Base-by-base conservation (phyloP, 1,140 invertebrate genomes). In the Trichoplusia ni region DNA sequence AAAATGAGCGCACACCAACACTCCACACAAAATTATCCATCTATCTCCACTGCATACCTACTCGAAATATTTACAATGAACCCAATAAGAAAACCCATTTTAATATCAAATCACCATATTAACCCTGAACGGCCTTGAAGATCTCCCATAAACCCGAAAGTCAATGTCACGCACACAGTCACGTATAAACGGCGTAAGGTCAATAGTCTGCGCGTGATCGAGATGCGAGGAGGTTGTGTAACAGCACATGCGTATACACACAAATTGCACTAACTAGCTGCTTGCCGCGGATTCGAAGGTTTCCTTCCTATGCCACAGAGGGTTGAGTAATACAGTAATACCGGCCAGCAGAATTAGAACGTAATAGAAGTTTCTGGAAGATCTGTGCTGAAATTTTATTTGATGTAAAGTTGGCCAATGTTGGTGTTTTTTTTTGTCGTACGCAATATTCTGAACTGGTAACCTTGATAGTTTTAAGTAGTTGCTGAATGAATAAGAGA, bases 151-250 rank as follows among this genome's bases (percentile, higher is more conserved):
- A 53, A 56, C 37, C 49, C 37, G 21, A 60, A 40, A 49, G 56
- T 62, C 67, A 61, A 61, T 63, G 60, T 35, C 59, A 59, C 33
- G 46, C 23, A 46, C 37, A 38, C 7, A 16, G 23, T n/a, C 67
- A 69, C 71, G 71, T 67, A 67, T 73, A 71, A n/a, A n/a, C n/a
- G n/a, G n/a, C n/a, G n/a, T n/a, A 58, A 73, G 71, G 71, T 69
- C 68, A 73, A 73, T 67, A 35, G 67, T 56, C 18, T 33, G 33
- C 37, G 64, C 67, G 71, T 67, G 70, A 56, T 63, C 14, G 33
- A 11, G 53, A 27, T 42, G 14, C 16, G 33, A 19, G 58, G 23
- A 9, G 5, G 21, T 72, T 64, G 58, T 53, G 66, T 53, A 72
- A 72, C 46, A 9, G 49, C 65, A 59, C 62, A 69, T 69, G 67